phyloP scores from a whole-genome alignment of 2,888 invertebrate species.

The Lomographa bimaculata region DNA sequence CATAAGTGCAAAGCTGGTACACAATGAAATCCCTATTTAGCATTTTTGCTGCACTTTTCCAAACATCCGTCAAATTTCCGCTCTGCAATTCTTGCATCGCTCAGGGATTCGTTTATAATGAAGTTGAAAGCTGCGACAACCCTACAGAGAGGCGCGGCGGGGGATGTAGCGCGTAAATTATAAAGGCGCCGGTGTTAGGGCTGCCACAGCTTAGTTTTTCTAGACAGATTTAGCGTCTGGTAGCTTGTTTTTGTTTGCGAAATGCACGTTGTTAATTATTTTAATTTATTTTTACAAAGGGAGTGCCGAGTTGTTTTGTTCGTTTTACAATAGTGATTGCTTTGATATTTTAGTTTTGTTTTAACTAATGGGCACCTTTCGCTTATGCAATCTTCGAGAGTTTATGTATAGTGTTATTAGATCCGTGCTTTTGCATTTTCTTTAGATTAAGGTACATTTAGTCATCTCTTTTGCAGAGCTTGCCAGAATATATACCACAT shows the following conservation, averaged over 20 bases:
- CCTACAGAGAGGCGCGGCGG: slow-evolving; percentile 42
- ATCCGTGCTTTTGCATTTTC: too few species aligned
- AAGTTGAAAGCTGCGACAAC: slow-evolving; percentile 58
- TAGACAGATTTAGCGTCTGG: slow-evolving; percentile 6
- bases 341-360: too few species aligned
- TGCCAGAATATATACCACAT: too few species aligned
- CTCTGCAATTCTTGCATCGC: slow-evolving; percentile 39
- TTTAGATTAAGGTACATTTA: too few species aligned
- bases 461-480: too few species aligned
- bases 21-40: slow-evolving; percentile 26
- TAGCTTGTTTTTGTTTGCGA: slow-evolving; percentile 4
- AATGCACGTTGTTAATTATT: background rate
- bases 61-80: slow-evolving; percentile 37
- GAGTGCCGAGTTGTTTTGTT: too few species aligned
- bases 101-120: slow-evolving; percentile 54
- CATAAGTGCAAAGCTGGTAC: too few species aligned
- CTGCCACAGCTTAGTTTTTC: slow-evolving; percentile 31
- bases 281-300: too few species aligned
- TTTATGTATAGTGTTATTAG: too few species aligned
- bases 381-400: too few species aligned
- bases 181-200: slow-evolving; percentile 49
- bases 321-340: too few species aligned
- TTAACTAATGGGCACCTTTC: too few species aligned
- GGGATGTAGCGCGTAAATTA: slow-evolving; percentile 43
- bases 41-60: slow-evolving; percentile 21